Conservation (phyloP, 92 coral and sea anemone species). For the Paramuricea clavata region DNA sequence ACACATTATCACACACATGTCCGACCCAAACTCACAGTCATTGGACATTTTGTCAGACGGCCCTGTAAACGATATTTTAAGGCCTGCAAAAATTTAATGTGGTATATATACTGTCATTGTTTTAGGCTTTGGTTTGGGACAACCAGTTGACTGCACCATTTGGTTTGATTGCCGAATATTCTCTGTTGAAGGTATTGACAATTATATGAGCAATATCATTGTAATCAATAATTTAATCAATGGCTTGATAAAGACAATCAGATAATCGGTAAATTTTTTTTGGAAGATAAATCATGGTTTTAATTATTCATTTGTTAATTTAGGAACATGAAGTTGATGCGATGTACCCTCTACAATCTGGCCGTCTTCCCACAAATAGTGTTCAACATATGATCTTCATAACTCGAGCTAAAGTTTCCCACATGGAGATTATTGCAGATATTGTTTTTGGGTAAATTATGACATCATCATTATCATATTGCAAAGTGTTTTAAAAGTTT, state of each 20-base stretch:
- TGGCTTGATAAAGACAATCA: background rate
- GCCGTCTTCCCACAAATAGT: constrained; percentile 81
- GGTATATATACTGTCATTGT: too few species aligned
- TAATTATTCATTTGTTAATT: background rate
- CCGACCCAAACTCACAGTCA: too few species aligned
- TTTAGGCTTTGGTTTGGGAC: constrained; percentile 99
- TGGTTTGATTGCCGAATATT: constrained; percentile 96
- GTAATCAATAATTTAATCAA: background rate
- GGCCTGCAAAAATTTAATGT: too few species aligned
- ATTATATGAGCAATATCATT: background rate
- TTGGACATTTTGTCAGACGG: too few species aligned
- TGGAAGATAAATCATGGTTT: too few species aligned
- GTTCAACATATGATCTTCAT: constrained; percentile 90
- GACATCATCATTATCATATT: background rate
- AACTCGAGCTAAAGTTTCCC: constrained; percentile 93
- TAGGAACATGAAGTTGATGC: constrained; percentile 99
- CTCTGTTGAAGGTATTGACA: constrained; percentile 86
- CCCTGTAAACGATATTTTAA: too few species aligned
- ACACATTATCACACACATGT: too few species aligned
- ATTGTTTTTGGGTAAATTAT: constrained; percentile 76
- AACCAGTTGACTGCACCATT: constrained; percentile 96
- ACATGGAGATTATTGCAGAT: constrained; percentile 94
- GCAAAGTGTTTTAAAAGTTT: too few species aligned
- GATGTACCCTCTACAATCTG: constrained; percentile 89
- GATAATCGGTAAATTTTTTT: background rate